These are phyloP conservation scores for Xiphorhynchus erythropygius DNA, from an alignment of 2,797 vertebrate genomes.

Conservation along the genomic window DNA sequence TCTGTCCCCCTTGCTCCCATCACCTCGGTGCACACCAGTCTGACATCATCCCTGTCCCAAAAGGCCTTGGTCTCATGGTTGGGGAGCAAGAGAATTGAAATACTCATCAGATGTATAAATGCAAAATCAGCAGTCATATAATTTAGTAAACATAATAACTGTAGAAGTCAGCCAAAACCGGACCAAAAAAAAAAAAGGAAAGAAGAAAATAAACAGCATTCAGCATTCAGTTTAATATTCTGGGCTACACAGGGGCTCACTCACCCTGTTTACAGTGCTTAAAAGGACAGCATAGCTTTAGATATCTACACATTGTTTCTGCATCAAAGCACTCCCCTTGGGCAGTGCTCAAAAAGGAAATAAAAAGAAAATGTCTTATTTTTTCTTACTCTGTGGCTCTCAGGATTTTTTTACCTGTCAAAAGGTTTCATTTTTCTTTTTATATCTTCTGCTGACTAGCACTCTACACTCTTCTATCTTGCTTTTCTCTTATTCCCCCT, in stretches of 20 bases:
- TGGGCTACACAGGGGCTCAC: background rate
- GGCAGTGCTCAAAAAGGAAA: slow-evolving; percentile 11
- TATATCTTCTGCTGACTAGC: slow-evolving; percentile 14
- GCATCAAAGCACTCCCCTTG: slow-evolving; percentile 27
- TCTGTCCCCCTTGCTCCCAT: background rate
- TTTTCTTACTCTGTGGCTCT: slow-evolving; percentile 25
- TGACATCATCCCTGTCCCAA: background rate
- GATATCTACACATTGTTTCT: slow-evolving; percentile 13
- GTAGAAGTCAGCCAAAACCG: background rate
- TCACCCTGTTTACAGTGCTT: background rate
- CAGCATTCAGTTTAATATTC: background rate
- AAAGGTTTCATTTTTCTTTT: slow-evolving; percentile 46
- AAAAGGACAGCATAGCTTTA: background rate
- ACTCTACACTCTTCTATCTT: background rate
- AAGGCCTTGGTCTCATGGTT: background rate
- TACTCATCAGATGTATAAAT: background rate
- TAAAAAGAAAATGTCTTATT: background rate
- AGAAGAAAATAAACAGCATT: background rate
- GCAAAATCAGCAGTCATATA: background rate
- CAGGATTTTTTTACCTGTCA: background rate
- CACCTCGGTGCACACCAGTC: fast-evolving
- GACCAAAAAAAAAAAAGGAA: background rate
- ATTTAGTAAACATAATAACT: background rate
- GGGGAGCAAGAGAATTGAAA: background rate
- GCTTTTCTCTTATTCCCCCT: background rate